Base-by-base conservation (phyloP, 2,113 vertebrate genomes). In the Semnopithecus entellus region DNA sequence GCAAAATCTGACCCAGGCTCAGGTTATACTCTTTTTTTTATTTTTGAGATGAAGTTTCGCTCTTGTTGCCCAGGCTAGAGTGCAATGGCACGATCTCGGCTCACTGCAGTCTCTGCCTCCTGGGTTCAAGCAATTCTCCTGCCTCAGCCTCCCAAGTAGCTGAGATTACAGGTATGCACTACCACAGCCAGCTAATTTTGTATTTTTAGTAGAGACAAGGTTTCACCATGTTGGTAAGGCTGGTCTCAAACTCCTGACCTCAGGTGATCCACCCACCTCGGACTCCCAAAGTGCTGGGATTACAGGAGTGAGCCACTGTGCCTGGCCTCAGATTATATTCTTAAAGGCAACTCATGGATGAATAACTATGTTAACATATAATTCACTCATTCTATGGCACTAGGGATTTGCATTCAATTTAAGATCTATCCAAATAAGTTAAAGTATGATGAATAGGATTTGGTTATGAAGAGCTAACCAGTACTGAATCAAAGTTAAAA, bases 391-490 rank as follows among this genome's bases (percentile, higher is more conserved):
- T 89, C 68, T 88, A 76, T 5, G 91, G 90, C 90, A 72, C 17
- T 87, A 96, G 94, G 50, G 57, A 96, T 96, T 94, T 98, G 80
- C 32, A 78, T 93, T 97, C 27, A 20, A 96, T 89, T 85, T 94
- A 70, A 91, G 20, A 97, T 86, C 12, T 92, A 16, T 79, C 66
- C 88, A 97, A 91, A 79, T 88, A 97, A 98, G 91, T 96, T 38
- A 81, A 96, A 76, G 59, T 96, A 16, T 66, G 52, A 94, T 66
- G 0, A 52, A 97, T 1, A 91, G 78, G 70, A 93, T 93, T 76
- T 96, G 82, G 82, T 95, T 95, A 95, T 96, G 90, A 97, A 92
- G 97, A 98, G 93, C 91, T 85, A 88, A 70, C 96, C 45, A 78
- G 25, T 22, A 95, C 18, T 40, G 57, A 97, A 73, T 50, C 8